Evolutionary conservation across 1,140 invertebrate genomes (phyloP).

Genomic region (Drosophila biarmipes): DNA sequence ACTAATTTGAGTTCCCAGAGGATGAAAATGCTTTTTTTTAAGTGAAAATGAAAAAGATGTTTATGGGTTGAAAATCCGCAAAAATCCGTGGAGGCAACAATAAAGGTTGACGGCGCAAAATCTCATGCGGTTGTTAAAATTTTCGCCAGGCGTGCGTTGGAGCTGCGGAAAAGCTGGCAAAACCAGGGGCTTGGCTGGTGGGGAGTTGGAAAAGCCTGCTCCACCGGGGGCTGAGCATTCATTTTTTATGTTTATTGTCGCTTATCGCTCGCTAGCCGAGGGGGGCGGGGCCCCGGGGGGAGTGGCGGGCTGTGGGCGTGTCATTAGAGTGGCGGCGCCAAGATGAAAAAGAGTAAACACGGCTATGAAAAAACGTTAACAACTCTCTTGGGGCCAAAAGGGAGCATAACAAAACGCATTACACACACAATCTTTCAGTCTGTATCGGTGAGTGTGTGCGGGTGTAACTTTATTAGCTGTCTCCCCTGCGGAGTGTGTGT

Average conservation of each 20-base stretch:
- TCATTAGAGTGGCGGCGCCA: conserved; percentile 72
- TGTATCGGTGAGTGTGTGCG: conserved; percentile 9
- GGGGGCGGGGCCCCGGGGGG: conserved; percentile 21
- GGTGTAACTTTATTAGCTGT: conserved; percentile 49
- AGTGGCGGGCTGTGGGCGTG: conserved; percentile 41
- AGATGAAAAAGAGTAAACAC: conserved; percentile 81
- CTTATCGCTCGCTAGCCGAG: conserved; percentile 54
- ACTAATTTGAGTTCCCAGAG: conserved; percentile 58
- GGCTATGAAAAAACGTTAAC: conserved; percentile 80
- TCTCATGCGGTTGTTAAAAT: conserved; percentile 68
- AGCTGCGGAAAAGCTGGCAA: conserved; percentile 36
- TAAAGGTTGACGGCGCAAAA: conserved; percentile 61
- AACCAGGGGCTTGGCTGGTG: neutral
- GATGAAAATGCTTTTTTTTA: conserved; percentile 6
- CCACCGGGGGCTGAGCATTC: conserved; percentile 50
- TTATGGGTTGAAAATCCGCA: conserved; percentile 66
- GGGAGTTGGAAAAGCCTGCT: conserved; percentile 7
- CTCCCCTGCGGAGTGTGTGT: conserved; percentile 18
- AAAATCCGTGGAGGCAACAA: conserved; percentile 59
- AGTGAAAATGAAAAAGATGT: conserved; percentile 45
- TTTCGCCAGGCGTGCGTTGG: conserved; percentile 45
- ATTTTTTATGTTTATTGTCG: conserved; percentile 82
- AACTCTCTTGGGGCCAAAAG: conserved; percentile 69
- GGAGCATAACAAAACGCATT: conserved; percentile 49
- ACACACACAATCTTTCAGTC: conserved; percentile 59